phyloP scores from a whole-genome alignment of 2,113 vertebrate genomes.

The Elanoides forficatus region DNA sequence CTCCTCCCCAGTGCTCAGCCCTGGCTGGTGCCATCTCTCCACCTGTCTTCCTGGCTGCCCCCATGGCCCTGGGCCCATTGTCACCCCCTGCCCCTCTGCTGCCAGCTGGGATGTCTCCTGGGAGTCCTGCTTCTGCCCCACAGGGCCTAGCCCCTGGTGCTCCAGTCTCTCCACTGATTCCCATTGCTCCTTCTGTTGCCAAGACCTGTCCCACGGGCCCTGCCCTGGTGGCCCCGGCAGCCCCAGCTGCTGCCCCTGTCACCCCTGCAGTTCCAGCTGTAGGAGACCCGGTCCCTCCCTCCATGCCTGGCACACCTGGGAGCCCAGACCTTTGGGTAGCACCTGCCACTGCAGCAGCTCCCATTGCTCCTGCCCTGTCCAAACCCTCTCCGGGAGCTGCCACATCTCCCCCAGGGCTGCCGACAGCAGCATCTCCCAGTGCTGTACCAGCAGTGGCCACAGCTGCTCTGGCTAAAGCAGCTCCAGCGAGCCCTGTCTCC shows the following conservation, averaged over 20 bases:
- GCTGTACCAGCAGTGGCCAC: not conserved
- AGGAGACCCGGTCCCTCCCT: not conserved
- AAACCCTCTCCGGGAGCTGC: not conserved
- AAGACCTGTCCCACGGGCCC: not conserved
- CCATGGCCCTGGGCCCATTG: not conserved
- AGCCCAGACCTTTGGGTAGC: rapidly evolving
- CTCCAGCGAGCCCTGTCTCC: rapidly evolving
- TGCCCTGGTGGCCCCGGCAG: not conserved
- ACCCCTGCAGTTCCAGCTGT: not conserved
- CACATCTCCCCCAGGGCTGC: not conserved
- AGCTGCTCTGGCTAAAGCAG: not conserved
- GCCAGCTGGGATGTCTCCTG: not conserved
- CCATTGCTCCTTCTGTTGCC: not conserved
- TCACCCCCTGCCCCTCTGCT: not conserved
- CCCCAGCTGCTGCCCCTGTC: too few species aligned
- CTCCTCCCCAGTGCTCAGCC: not conserved
- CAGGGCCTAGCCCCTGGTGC: not conserved
- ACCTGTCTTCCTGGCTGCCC: not conserved
- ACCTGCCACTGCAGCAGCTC: rapidly evolving
- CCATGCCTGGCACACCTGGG: not conserved
- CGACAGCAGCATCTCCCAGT: not conserved
- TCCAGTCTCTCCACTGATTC: not conserved
- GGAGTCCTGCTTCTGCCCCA: not conserved
- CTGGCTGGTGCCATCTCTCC: not conserved
- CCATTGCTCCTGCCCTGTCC: not conserved